Conservation (phyloP, 2,113 vertebrate genomes). For the Notothenia coriiceps region DNA sequence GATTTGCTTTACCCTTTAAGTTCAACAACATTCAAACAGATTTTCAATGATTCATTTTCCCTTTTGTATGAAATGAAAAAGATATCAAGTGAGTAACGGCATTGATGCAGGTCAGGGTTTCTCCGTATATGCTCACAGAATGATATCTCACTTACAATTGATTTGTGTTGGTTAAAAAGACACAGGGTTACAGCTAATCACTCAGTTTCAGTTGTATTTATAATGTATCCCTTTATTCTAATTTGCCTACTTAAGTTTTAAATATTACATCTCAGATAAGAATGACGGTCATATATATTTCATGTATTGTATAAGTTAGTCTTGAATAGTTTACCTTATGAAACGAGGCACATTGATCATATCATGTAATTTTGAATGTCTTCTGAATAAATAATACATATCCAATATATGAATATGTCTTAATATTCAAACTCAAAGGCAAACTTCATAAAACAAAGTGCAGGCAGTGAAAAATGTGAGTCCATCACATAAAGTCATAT, state of each 20-base stretch:
- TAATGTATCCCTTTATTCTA: background rate
- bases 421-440: background rate
- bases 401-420: conserved; percentile 5
- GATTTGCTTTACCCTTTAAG: conserved; percentile 23
- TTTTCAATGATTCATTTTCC: conserved; percentile 27
- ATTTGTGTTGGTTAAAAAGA: background rate
- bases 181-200: no score
- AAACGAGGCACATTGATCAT: background rate
- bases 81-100: background rate
- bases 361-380: background rate
- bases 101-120: background rate
- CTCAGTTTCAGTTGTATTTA: no score
- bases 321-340: background rate
- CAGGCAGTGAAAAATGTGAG: conserved; percentile 2
- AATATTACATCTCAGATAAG: background rate
- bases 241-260: background rate
- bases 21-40: conserved; percentile 21
- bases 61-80: conserved; percentile 21
- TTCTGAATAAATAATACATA: conserved; percentile 1
- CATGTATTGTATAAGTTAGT: background rate
- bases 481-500: conserved; percentile 1
- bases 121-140: background rate
- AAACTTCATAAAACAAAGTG: background rate
- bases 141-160: background rate
- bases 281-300: no score